Evolutionary conservation across 2,888 invertebrate genomes (phyloP).

Genomic region (Drosophila neonasuta): DNA sequence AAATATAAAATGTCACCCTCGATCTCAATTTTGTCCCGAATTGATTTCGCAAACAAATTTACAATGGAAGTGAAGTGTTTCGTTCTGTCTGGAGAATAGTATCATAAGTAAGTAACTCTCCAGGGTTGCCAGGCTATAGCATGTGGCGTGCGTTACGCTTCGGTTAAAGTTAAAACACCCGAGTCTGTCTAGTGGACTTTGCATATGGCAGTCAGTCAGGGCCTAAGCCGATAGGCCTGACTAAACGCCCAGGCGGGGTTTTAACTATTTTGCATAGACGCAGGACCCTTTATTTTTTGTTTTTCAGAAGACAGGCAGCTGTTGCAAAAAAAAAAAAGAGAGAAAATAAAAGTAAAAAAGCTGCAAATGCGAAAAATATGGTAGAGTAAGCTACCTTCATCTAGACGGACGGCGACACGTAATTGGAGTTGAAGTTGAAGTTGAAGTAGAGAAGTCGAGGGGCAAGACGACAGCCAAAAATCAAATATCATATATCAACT

Average conservation of each 20-base stretch:
- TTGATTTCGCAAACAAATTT: slow-evolving; percentile 65
- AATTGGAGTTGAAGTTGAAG: slow-evolving; percentile 56
- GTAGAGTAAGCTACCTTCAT: slow-evolving; percentile 7
- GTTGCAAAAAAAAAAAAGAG: too few relatives aligned
- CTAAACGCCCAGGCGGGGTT: slow-evolving; percentile 18
- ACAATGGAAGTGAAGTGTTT: slow-evolving; percentile 24
- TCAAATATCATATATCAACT: slow-evolving; percentile 78
- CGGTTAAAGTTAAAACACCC: slow-evolving; percentile 5
- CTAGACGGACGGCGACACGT: slow-evolving; percentile 29
- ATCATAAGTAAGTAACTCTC: not conserved
- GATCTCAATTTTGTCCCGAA: slow-evolving; percentile 24
- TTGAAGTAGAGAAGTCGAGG: slow-evolving; percentile 27
- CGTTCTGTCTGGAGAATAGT: not conserved
- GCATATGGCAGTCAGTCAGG: slow-evolving; percentile 19
- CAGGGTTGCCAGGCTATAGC: slow-evolving; percentile 9
- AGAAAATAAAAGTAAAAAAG: not conserved
- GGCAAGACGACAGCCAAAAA: slow-evolving; percentile 52
- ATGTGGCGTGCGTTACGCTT: slow-evolving; percentile 50
- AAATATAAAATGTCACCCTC: slow-evolving; percentile 1
- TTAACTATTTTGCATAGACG: slow-evolving; percentile 55
- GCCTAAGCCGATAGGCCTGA: slow-evolving; percentile 26
- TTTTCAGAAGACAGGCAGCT: too few relatives aligned
- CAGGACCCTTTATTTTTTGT: not conserved
- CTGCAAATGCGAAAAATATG: not conserved
- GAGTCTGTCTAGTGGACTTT: not conserved